Base-by-base conservation (phyloP, 2,888 invertebrate species). In the Andricus curvator region DNA sequence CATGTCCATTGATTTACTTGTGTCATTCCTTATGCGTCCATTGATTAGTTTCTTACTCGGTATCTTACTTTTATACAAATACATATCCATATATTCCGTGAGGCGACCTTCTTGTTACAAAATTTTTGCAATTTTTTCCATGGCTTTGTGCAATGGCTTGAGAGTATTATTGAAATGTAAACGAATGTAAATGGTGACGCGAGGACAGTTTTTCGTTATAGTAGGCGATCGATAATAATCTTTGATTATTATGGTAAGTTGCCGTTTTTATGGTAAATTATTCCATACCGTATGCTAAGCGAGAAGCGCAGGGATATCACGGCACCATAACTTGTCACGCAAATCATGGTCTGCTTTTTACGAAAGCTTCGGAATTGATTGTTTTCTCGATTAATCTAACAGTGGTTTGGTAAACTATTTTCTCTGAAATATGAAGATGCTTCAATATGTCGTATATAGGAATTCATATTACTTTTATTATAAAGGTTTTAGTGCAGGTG, bases 191-290 rank as follows among this genome's bases (percentile, higher is more conserved):
- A 74, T 74, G 74, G n/a, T 60, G 56, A 74, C n/a, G 56, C 56
- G 33, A 74, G 56, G 56, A 74, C 74, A 74, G 74, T 56, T 74
- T 74, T 33, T 74, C 33, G 33, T 33, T 56, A 56, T 51, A 37
- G 74, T 22, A 74, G 56, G 70, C 20, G 70, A 74, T 74, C 74
- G 56, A 74, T 56, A 74, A 33, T 74, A 74, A 33, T 74, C 74
- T 74, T 56, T 56, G 56, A 74, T 74, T 74, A 74, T 74, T 74
- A 74, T 74, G 56, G 74, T 74, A 74, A 74, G n/a, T 56, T 56
- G 74, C 74, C n/a, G 74, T 74, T 74, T 74, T 33, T 56, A 56
- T 74, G 51, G n/a, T 56, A 74, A 74, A 74, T 74, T 74, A 74
- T 74, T 37, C 51, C 56, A 56, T 51, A 33, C 11, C 37, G 13